A percentile compares a stretch with the other conserved stretches of the same genome.
phyloP scores from a whole-genome alignment of 2,797 vertebrate species.

The Sebastiscus tertius region DNA sequence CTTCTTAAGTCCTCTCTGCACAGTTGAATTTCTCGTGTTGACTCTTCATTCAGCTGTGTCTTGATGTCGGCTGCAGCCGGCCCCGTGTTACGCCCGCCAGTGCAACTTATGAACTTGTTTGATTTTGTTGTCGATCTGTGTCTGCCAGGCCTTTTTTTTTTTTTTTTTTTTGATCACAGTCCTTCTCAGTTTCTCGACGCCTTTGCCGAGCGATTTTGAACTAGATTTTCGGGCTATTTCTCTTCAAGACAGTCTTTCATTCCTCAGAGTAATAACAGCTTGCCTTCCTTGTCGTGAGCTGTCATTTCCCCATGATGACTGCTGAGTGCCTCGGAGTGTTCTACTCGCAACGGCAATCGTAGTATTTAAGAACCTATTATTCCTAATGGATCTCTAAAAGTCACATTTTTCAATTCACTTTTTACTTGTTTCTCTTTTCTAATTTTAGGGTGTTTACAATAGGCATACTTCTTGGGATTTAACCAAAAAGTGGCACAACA shows the following conservation, averaged over 20 bases:
- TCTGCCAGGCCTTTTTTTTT: not conserved
- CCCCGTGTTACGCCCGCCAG: not conserved
- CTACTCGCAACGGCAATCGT: conserved; percentile 18
- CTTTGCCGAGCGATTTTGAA: conserved; percentile 29
- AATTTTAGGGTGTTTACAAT: conserved; percentile 4
- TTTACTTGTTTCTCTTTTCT: conserved; percentile 3
- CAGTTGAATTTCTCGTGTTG: conserved; percentile 34
- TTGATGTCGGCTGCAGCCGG: conserved; percentile 38
- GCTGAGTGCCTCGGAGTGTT: conserved; percentile 61
- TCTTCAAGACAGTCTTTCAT: conserved; percentile 37
- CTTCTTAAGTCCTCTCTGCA: conserved; percentile 44
- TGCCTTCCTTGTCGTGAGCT: conserved; percentile 51
- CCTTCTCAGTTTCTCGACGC: conserved; percentile 2
- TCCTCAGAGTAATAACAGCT: conserved; percentile 64
- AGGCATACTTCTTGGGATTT: not conserved
- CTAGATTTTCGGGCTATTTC: conserved; percentile 14
- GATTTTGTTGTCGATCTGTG: conserved; percentile 39
- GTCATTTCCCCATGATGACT: conserved; percentile 58
- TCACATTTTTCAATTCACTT: conserved; percentile 4
- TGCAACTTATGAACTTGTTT: conserved; percentile 45
- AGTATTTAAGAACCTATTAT: conserved; percentile 57
- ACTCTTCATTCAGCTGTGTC: conserved; percentile 37
- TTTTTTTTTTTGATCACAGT: conserved; percentile 8
- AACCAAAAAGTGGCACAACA: conserved; percentile 7
- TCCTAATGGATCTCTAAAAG: conserved; percentile 62